Conservation (phyloP, 2,888 invertebrate genomes). For the Campoplex capitator region DNA sequence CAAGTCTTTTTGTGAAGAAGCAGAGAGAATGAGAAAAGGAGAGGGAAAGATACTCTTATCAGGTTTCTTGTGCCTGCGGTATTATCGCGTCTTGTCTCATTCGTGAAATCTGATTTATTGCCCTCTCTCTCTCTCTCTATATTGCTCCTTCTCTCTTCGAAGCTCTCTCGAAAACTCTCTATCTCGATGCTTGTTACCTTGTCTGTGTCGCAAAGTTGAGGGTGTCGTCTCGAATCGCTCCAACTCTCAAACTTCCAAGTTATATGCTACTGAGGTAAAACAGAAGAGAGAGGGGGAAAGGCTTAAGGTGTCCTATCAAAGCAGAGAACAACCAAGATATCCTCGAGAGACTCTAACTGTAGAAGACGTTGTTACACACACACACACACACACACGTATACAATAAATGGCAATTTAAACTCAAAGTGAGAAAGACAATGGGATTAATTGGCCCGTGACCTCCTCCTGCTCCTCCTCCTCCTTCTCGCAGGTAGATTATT, state of each 20-base stretch:
- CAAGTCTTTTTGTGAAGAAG: not conserved
- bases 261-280: slow-evolving; percentile 16
- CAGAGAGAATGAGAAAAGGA: not conserved
- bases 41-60: slow-evolving; percentile 35
- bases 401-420: slow-evolving; percentile 47
- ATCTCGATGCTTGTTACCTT: slow-evolving; percentile 32
- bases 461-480: slow-evolving; percentile 10
- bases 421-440: slow-evolving; percentile 35
- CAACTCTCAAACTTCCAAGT: slow-evolving; percentile 60
- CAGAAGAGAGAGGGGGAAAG: not conserved
- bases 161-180: not conserved
- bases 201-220: slow-evolving; percentile 44
- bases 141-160: slow-evolving; percentile 20
- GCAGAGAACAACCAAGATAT: slow-evolving; percentile 48
- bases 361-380: slow-evolving; percentile 31
- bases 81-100: slow-evolving; percentile 61
- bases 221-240: slow-evolving; percentile 45
- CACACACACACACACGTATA: slow-evolving; percentile 12
- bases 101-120: slow-evolving; percentile 64
- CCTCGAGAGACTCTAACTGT: slow-evolving; percentile 26
- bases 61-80: slow-evolving; percentile 49
- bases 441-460: slow-evolving; percentile 65
- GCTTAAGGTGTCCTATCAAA: slow-evolving; percentile 12
- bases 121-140: slow-evolving; percentile 48
- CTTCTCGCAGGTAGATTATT: slow-evolving; percentile 20